phyloP scores from a whole-genome alignment of 2,797 vertebrate genomes.

The Argentina silus region DNA sequence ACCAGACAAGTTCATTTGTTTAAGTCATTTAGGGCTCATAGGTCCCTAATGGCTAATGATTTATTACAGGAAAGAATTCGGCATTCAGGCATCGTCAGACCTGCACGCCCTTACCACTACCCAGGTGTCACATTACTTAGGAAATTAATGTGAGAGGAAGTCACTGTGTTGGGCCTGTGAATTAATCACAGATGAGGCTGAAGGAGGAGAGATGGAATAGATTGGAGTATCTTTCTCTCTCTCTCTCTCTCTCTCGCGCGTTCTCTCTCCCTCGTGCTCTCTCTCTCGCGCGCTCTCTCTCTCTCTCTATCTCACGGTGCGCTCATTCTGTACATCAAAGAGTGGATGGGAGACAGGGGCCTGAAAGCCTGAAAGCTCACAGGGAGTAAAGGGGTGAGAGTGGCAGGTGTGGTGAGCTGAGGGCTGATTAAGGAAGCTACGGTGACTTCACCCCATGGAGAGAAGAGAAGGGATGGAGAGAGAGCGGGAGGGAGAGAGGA shows the following conservation, averaged over 20 bases:
- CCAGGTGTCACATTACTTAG: constrained; percentile 76
- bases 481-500: neutral
- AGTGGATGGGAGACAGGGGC: constrained; percentile 36
- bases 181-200: constrained; percentile 76
- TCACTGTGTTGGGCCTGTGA: constrained; percentile 78
- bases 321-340: constrained; percentile 69
- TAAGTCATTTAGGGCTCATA: constrained; percentile 78
- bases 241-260: constrained; percentile 50
- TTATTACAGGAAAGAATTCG: constrained; percentile 79
- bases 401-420: constrained; percentile 68
- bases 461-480: neutral
- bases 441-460: constrained; percentile 37
- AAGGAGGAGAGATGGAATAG: constrained; percentile 56
- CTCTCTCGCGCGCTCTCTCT: constrained; percentile 17
- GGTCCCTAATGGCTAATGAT: constrained; percentile 81
- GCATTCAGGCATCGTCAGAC: constrained; percentile 73
- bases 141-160: constrained; percentile 83
- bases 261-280: neutral
- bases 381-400: constrained; percentile 51
- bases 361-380: constrained; percentile 37
- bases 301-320: constrained; percentile 32
- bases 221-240: neutral
- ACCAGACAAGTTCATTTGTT: constrained; percentile 84
- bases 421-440: constrained; percentile 65
- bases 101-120: constrained; percentile 50